Conservation (phyloP, 2,888 invertebrate genomes). For the Shargacucullia verbasci region DNA sequence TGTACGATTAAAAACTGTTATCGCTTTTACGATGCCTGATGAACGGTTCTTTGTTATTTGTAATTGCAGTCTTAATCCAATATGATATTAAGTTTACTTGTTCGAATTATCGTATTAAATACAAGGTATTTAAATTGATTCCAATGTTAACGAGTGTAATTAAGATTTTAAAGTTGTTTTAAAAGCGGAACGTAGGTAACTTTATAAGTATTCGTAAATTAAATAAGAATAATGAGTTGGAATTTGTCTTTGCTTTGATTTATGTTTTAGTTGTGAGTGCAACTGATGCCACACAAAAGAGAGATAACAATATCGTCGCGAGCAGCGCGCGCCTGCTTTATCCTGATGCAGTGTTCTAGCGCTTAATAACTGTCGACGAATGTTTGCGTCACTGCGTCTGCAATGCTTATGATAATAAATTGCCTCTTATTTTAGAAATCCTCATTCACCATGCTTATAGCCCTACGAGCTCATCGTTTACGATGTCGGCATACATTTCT, state of each 20-base stretch:
- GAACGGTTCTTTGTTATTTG: slow-evolving; percentile 53
- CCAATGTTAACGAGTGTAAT: slow-evolving; percentile 27
- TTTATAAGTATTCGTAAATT: slow-evolving; percentile 46
- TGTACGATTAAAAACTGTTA: slow-evolving; percentile 60
- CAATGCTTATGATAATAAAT: slow-evolving; percentile 85
- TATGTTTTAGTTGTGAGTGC: slow-evolving; percentile 70
- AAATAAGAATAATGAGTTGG: slow-evolving; percentile 71
- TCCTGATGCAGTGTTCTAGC: slow-evolving; percentile 80
- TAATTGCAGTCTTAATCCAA: slow-evolving; percentile 55
- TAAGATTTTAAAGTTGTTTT: slow-evolving; percentile 22
- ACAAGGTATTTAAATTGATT: slow-evolving; percentile 43
- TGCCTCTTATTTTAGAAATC: slow-evolving; percentile 86
- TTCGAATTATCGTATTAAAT: slow-evolving; percentile 43
- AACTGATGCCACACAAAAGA: slow-evolving; percentile 69
- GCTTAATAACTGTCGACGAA: slow-evolving; percentile 87
- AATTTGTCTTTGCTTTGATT: slow-evolving; percentile 77
- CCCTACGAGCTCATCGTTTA: slow-evolving; percentile 76
- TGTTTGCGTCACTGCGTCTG: slow-evolving; percentile 84
- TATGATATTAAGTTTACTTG: slow-evolving; percentile 40
- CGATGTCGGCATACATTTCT: slow-evolving; percentile 76
- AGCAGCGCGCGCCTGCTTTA: slow-evolving; percentile 67
- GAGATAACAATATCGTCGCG: slow-evolving; percentile 72
- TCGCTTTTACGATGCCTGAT: slow-evolving; percentile 60
- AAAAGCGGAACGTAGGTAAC: slow-evolving; percentile 23
- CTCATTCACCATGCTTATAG: slow-evolving; percentile 81